Conservation (phyloP, 2,113 vertebrate genomes). For the Tragelaphus scriptus region DNA sequence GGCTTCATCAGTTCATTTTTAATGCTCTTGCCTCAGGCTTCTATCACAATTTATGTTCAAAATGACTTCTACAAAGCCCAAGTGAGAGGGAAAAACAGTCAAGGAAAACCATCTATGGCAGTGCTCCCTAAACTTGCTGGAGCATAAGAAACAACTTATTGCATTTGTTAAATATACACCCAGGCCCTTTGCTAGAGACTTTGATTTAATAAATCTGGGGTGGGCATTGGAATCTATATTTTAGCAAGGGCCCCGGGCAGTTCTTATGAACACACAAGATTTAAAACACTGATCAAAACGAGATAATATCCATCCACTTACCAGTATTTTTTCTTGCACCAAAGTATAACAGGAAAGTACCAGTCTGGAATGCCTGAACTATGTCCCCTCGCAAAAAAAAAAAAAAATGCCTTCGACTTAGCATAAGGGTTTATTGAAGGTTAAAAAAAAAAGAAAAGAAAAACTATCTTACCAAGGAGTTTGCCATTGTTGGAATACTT, state of each 20-base stretch:
- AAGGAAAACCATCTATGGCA: not conserved
- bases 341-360: not conserved
- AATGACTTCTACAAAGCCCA: conserved; percentile 15
- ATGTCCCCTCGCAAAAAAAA: not conserved
- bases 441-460: not conserved
- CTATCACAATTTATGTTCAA: not conserved
- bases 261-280: not conserved
- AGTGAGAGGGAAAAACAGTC: not conserved
- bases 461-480: not conserved
- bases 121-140: not conserved
- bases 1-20: not conserved
- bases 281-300: conserved; percentile 26
- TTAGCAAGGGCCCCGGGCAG: not conserved
- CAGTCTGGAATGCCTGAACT: not conserved
- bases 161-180: not conserved
- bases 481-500: not conserved
- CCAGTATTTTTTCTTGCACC: not conserved
- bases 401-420: not conserved
- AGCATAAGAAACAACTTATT: not conserved
- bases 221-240: not conserved
- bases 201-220: not conserved
- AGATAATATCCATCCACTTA: not conserved
- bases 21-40: not conserved
- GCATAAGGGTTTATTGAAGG: not conserved
- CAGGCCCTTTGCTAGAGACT: not conserved